Conservation (phyloP, 2,113 vertebrate genomes). For the Puma concolor region DNA sequence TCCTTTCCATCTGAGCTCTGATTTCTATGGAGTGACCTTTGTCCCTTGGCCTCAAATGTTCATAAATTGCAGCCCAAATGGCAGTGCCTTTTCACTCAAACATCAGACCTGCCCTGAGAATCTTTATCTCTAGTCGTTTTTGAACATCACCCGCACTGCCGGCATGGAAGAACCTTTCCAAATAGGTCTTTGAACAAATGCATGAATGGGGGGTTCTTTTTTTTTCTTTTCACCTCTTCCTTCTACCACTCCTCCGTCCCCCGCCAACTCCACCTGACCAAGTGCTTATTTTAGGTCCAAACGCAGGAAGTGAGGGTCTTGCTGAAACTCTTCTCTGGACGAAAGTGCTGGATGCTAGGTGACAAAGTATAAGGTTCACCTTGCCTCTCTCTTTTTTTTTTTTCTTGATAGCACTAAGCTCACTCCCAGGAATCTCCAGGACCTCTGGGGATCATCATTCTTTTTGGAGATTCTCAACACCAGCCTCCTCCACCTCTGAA, state of each 20-base stretch:
- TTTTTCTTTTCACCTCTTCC: neutral
- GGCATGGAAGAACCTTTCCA: fast-evolving
- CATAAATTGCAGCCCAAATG: neutral
- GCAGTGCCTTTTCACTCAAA: neutral
- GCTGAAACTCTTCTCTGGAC: neutral
- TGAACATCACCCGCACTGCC: neutral
- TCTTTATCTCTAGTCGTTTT: too few species aligned
- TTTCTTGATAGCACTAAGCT: neutral
- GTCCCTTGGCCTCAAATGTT: neutral
- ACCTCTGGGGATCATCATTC: neutral
- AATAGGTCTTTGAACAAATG: neutral
- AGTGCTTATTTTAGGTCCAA: constrained; percentile 68
- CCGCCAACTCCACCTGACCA: neutral
- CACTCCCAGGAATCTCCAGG: neutral
- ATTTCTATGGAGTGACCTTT: constrained; percentile 59
- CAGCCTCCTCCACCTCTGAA: neutral
- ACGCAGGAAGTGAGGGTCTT: neutral
- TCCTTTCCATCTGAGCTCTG: constrained; percentile 66
- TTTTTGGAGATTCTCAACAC: neutral
- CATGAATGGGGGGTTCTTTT: neutral
- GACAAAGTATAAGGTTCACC: fast-evolving
- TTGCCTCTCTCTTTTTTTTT: too few species aligned
- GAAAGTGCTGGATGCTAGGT: neutral
- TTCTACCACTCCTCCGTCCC: fast-evolving
- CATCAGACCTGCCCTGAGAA: neutral